Evolutionary conservation across 2,113 vertebrate genomes (phyloP).

Genomic region (Psammodynastes pulverulentus): DNA sequence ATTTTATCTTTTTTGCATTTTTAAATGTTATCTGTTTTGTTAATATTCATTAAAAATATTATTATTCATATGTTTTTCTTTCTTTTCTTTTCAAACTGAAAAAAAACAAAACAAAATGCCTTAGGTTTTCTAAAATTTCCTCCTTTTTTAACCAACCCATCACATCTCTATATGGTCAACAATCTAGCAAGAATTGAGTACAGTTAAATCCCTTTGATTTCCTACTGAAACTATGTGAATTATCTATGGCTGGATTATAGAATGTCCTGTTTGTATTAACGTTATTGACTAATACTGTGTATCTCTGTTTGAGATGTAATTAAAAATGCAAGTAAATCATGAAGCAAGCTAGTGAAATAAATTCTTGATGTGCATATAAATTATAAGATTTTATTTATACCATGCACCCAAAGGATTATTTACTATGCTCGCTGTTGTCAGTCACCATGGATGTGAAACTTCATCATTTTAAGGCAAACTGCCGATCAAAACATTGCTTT

Average conservation of each 20-base stretch:
- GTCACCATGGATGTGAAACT: neutral
- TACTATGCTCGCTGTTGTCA: neutral
- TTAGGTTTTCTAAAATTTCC: neutral
- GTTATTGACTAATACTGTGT: neutral
- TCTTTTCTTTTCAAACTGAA: neutral
- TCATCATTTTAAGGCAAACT: neutral
- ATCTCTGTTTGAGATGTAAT: neutral
- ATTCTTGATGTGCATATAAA: neutral
- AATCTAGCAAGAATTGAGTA: neutral
- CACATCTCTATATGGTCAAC: neutral
- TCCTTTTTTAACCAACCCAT: neutral
- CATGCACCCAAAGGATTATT: neutral
- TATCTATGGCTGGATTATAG: neutral
- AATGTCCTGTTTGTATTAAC: neutral
- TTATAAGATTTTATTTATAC: neutral
- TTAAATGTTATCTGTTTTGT: neutral
- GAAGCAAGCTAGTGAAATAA: neutral
- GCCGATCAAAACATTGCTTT: neutral
- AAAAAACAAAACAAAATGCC: neutral
- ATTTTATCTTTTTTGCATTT: neutral
- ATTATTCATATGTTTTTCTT: neutral
- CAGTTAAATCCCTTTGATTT: neutral
- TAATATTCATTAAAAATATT: neutral
- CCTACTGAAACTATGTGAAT: neutral
- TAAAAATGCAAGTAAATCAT: constrained; percentile 11